Conservation (phyloP, 2,797 vertebrate genomes). For the Anas georgica region DNA sequence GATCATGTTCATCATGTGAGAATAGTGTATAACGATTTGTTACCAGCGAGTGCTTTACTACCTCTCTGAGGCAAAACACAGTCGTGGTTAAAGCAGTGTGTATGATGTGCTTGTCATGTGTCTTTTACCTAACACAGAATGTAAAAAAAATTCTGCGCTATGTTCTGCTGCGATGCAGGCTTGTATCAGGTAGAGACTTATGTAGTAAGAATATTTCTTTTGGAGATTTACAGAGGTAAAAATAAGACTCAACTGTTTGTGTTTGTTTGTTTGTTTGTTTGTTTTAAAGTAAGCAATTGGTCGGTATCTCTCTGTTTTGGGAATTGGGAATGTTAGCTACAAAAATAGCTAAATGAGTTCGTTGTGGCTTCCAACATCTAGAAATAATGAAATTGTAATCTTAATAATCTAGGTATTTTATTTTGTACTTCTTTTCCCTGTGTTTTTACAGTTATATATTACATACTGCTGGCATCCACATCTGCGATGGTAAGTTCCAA, state of each 20-base stretch:
- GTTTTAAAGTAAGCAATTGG: not conserved
- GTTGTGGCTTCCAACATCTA: not conserved
- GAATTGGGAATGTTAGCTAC: not conserved
- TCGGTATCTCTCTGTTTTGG: not conserved
- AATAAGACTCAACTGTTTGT: not conserved
- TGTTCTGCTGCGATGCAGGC: not conserved
- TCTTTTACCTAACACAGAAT: not conserved
- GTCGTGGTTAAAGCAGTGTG: too few species aligned
- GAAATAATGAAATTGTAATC: not conserved
- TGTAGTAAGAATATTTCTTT: not conserved
- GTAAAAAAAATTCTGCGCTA: not conserved
- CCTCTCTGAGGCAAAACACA: not conserved
- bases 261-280: not conserved
- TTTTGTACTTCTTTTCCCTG: not conserved
- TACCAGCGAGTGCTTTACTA: accelerated
- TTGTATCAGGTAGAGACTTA: not conserved
- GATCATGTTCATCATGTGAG: not conserved
- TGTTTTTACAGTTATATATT: not conserved
- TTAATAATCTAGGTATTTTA: not conserved
- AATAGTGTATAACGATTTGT: not conserved
- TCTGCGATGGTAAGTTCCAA: not conserved
- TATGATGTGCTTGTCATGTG: not conserved
- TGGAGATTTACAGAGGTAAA: not conserved
- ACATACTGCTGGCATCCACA: not conserved
- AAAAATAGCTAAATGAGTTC: not conserved